Conservation (phyloP, 2,113 vertebrate species). For the Hydrochoerus hydrochaeris region DNA sequence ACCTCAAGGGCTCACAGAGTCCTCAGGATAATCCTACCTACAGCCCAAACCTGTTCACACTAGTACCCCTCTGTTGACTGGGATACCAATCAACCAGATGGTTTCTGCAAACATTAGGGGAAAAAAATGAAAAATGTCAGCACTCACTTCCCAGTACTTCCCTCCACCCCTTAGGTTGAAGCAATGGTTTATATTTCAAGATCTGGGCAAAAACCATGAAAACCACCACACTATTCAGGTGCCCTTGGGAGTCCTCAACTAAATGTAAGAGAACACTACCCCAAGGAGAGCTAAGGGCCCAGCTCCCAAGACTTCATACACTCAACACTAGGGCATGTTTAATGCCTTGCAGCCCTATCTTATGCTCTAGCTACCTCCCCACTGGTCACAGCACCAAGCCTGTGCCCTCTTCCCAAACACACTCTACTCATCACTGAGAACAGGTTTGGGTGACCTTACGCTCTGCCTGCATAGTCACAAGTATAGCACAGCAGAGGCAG, state of each 20-base stretch:
- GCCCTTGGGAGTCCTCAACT: neutral
- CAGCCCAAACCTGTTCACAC: neutral
- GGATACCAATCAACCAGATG: neutral
- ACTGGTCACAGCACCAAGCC: neutral
- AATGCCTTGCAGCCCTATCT: neutral
- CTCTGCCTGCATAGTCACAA: neutral
- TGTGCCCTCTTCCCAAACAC: neutral
- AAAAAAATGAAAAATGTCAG: neutral
- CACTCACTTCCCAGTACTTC: neutral
- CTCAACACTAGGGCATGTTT: neutral
- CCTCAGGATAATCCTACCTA: neutral
- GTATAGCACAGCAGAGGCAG: neutral
- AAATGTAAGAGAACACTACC: neutral
- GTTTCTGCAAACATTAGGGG: neutral
- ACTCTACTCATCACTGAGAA: neutral
- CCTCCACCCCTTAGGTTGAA: neutral
- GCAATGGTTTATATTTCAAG: neutral
- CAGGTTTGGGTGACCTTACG: neutral
- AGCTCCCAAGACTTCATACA: neutral
- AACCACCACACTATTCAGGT: neutral
- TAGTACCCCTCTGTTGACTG: neutral
- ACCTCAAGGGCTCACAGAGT: neutral
- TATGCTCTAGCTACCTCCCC: neutral
- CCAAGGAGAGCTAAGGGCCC: neutral
- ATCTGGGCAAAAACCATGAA: conserved; percentile 4